Conservation (phyloP, 1,140 invertebrate species). For the Muscidifurax raptorellus region DNA sequence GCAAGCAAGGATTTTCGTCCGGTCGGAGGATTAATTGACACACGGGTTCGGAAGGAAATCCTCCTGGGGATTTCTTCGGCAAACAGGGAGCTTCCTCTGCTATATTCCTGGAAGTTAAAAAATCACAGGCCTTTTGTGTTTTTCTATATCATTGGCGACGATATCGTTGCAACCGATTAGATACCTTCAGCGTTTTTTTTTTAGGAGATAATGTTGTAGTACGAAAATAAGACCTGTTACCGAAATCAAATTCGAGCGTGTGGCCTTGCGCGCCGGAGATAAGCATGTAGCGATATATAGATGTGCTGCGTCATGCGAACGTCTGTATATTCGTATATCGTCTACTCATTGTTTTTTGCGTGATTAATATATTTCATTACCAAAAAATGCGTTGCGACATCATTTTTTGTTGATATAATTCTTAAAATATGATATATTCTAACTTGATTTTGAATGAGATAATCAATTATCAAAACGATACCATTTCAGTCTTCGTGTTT, state of each 20-base stretch:
- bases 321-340: neutral
- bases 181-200: neutral
- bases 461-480: too few relatives aligned
- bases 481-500: too few relatives aligned
- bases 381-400: neutral
- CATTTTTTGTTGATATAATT: too few relatives aligned
- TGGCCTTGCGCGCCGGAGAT: neutral
- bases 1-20: neutral
- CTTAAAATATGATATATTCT: too few relatives aligned
- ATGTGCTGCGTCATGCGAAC: neutral
- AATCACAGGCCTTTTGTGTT: too few relatives aligned
- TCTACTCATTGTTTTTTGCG: neutral
- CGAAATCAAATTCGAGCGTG: neutral
- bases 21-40: neutral
- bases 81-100: neutral
- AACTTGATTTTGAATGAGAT: too few relatives aligned
- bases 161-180: too few relatives aligned
- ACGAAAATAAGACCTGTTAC: neutral
- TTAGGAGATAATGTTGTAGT: neutral
- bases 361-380: neutral
- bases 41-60: neutral
- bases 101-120: too few relatives aligned
- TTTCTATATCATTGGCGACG: too few relatives aligned
- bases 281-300: neutral
- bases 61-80: neutral